Evolutionary conservation across 1,140 invertebrate species (phyloP), one percentile per base, ranked within the genome.

Genomic region (fruit fly (Drosophila melanogaster)): DNA sequence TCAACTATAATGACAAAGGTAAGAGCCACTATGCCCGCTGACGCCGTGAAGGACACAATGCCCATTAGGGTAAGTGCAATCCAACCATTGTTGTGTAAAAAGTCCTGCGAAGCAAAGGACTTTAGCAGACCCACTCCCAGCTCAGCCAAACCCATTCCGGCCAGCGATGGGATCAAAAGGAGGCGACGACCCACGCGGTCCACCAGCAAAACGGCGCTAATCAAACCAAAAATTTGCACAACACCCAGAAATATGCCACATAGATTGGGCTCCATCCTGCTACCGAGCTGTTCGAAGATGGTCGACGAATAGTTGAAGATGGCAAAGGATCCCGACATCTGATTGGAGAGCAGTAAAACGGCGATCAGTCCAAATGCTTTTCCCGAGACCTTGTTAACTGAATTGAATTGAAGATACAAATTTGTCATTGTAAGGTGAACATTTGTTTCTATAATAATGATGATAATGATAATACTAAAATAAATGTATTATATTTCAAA

Each of bases 241-340:
- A 53, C 47, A 1, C 95, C 96, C 3, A 98, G 94, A 1, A 97
- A 93, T 58, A 97, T 96, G 3, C 96, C 94, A 10, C 95, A 93
- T n/a, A 95, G 77, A 43, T 93, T 92, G 0, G 95, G 86, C 1
- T 94, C 86, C 0, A 97, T 71, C 4, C 75, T 83, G 3, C 93
- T 94, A 1, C 94, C 94, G 1, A 96, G 94, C 2, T 93, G 92
- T 0, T 81, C 62, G 81, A 96, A 97, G 79, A 96, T 97, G 8
- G 92, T 90, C 2, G 93, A 91, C 4, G 93, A 92, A 53, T 93
- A 94, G 90, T 92, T 93, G n/a, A 93, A 86, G 6, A 94, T 90
- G 10, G 93, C 93, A 46, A 94, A 91, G 76, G 92, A 93, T 0
- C 93, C 93, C 43, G 93, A 81, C 38, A 90, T 47, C 33, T 83